These are phyloP conservation scores for Polia nebulosa DNA, from an alignment of 2,888 invertebrate genomes.

Conservation along the genomic window DNA sequence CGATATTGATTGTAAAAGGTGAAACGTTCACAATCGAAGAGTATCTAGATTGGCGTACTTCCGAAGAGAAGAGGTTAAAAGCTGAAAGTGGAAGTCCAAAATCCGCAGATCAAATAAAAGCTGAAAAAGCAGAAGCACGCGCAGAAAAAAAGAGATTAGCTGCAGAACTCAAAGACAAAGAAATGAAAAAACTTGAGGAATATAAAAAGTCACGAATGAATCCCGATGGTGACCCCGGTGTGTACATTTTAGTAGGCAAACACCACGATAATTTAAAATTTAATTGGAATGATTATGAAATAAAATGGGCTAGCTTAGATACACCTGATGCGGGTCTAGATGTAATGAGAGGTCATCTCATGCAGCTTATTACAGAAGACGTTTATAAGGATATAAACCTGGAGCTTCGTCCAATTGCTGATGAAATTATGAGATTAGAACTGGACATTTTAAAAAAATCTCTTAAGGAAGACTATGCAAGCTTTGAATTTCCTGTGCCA, in stretches of 20 bases:
- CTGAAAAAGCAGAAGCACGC: conserved; percentile 81
- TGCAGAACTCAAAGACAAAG: conserved; percentile 78
- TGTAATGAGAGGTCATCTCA: conserved; percentile 91
- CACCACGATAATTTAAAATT: conserved; percentile 70
- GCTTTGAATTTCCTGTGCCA: conserved; percentile 71
- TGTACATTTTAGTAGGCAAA: conserved; percentile 77
- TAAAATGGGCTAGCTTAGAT: conserved; percentile 83
- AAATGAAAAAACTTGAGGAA: conserved; percentile 83
- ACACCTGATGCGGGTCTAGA: conserved; percentile 88
- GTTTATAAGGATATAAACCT: conserved; percentile 92
- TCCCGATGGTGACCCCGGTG: conserved; percentile 86
- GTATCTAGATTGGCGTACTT: conserved; percentile 85
- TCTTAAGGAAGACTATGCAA: conserved; percentile 83
- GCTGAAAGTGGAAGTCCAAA: conserved; percentile 79
- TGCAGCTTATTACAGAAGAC: conserved; percentile 92
- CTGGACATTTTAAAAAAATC: conserved; percentile 89
- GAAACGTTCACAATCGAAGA: conserved; percentile 92
- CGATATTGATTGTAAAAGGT: conserved; percentile 90
- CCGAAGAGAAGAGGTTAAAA: conserved; percentile 82
- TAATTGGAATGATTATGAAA: conserved; percentile 80
- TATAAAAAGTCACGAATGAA: conserved; percentile 87
- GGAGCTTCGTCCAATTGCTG: conserved; percentile 93
- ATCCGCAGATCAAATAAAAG: conserved; percentile 86
- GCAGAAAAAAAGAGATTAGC: conserved; percentile 84
- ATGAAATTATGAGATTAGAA: conserved; percentile 92